Base-by-base conservation (phyloP, 2,113 vertebrate species). In the Brachyhypopomus occidentalis region DNA sequence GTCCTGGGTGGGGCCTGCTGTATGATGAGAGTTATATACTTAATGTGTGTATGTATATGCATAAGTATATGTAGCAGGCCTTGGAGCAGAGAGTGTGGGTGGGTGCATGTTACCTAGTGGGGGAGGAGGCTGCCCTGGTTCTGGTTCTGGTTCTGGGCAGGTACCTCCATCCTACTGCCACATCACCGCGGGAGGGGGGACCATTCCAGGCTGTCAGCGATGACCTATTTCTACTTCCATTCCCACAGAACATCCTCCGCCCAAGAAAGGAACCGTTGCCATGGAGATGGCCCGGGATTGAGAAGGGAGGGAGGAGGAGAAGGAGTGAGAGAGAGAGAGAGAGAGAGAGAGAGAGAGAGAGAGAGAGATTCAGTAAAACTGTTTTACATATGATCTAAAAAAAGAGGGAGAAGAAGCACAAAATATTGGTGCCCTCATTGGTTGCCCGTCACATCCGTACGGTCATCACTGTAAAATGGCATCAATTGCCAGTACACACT, bases 401-500 rank as follows among this genome's bases (percentile, higher is more conserved):
- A 81, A 85, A 85, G 87, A 78, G 19, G 70, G 66, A 67, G 27
- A 73, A 69, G 82, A 77, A n/a, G 23, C 45, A 62, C 22, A 72
- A 82, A 85, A 79, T 73, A 14, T 76, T 70, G 83, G 64, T 59
- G 17, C 4, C 52, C 75, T 73, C 67, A 55, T 85, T 83, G 69
- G 60, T 73, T 25, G 2, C 74, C 82, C 81, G 79, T 77, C 75
- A 72, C 75, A 78, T 86, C 64, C 75, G 5, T 2, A 2, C 70
- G 64, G 81, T 89, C 87, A 87, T 87, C 88, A 78, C 72, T 19
- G 55, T 80, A 86, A 87, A 89, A 87, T 75, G 85, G 38, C 88
- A 84, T 84, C 84, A 72, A 69, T 58, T 60, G 79, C 81, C 52
- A 59, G 77, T 1, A 67, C 45, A 58, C 16, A 78, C 36, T 14